Base-by-base conservation (phyloP, 2,113 vertebrate genomes). In the Polypterus bichir region DNA sequence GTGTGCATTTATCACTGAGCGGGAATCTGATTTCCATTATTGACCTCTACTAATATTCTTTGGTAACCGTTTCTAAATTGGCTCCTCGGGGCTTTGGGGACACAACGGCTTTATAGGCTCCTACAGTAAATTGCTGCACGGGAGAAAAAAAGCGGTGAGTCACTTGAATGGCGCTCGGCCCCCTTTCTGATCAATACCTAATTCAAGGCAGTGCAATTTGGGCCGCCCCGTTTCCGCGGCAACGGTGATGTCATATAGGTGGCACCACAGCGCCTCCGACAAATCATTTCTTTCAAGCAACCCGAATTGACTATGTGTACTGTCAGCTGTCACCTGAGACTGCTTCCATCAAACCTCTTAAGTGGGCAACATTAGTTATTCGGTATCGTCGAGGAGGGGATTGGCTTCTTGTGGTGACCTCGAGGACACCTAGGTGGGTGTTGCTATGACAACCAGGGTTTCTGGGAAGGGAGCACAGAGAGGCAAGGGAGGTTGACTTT, bases 221-320 rank as follows among this genome's bases (percentile, higher is more conserved):
- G 89, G 89, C 79, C 77, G 80, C 27, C 27, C 82, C 70, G 89
- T 97, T 92, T 81, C 93, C 91, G 87, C 76, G 89, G 93, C 89
- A 97, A 97, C 92, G 78, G 86, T 91, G 89, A 95, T 97, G 92
- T 94, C 91, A 93, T 89, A 57, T 85, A 86, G 88, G 91, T 91
- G 91, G 92, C 92, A 89, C 88, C 85, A 89, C 76, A 77, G 79
- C 87, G 85, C 82, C 87, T 91, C 86, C 90, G 88, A 91, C 90
- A 95, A 97, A 98, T 96, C 89, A 91, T 94, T 93, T 91, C 88
- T 87, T 92, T 89, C 91, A 91, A 93, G 88, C 88, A 90, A 89
- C 87, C 83, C 80, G 91, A 97, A 97, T 92, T 89, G 90, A 94
- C 89, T 91, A 89, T 91, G 89, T 89, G 88, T 89, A 93, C 87